Evolutionary conservation across 2,797 vertebrate genomes (phyloP), one percentile per base, ranked within the genome.

Genomic region (Galagoides demidoff): DNA sequence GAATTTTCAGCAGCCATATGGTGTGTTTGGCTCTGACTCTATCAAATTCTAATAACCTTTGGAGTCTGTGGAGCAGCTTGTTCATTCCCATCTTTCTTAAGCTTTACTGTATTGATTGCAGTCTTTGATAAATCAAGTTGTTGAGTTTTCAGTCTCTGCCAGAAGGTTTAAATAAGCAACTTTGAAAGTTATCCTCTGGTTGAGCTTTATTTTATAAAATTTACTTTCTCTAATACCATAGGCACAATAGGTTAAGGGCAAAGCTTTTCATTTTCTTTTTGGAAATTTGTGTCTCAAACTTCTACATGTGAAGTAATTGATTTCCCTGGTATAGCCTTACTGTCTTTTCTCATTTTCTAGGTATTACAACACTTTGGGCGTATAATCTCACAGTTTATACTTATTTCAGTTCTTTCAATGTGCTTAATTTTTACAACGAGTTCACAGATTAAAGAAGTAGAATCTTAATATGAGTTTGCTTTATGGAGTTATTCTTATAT

Each of bases 1-100:
- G 88, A 87, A 94, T 97, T 97, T 96, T 97, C 94, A 95, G 95
- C 89, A 95, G 55, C 89, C 92, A 94, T 94, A 86, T 97, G 96
- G 90, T 73, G 20, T 87, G 79, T 89, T 89, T 97, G 96, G 89
- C 96, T 91, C 61, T 14, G 68, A 82, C 25, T 96, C 74, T 77
- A 68, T 78, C 85, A 90, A 52, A 94, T 52, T 92, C 90, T 90
- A 94, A 95, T 84, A 88, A 85, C 64, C 52, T 66, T 78, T 79
- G 14, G 52, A 63, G 76, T 95, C 92, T 92, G 92, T 31, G 61
- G 49, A 94, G 89, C 83, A 91, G 90, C 78, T 92, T 94, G 83
- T 39, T 96, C 90, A 39, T 94, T 92, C 82, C 25, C 0, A 64
- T 89, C 89, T 95, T 96, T 91, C 92, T 49, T 96, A 83, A 94